Base-by-base conservation (phyloP, 2,113 vertebrate species). In the Sarotherodon lohbergeri region DNA sequence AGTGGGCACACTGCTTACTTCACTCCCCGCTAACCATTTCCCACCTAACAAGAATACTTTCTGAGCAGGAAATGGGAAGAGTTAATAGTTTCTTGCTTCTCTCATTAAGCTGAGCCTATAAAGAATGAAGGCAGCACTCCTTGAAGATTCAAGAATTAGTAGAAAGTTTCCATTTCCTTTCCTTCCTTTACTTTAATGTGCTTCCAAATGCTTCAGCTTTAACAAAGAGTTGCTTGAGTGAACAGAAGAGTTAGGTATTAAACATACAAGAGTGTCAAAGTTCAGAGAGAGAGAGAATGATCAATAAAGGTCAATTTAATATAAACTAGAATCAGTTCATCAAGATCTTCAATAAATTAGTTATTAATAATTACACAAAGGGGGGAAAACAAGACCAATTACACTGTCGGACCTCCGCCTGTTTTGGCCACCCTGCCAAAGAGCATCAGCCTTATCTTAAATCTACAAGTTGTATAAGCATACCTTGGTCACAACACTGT, bases 401-500 rank as follows among this genome's bases (percentile, higher is more conserved):
- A 73, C 14, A 46, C 13, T 41, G 11, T 34, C 14, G 32, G 36
- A 41, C 7, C 5, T 52, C 10, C 5, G 6, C 16, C 43, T 88
- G 52, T 54, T 90, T 9, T 6, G 4, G 61, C 48, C 54, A 41
- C 8, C 43, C 50, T 89, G 55, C 55, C 63, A 86, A 55, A 84
- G 52, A 86, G 78, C 80, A 59, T 34, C 9, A 61, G 27, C 19
- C 83, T 95, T 94, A 95, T 95, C 95, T 76, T 41, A 85, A 87
- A 84, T 83, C 63, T 79, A 46, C 36, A 34, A 10, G 89, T 95
- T 96, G 78, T 93, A 93, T 88, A 95, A 96, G 93, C 43, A 90
- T 86, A 94, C 92, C 86, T 90, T 93, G 89, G 95, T 55, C 88
- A 95, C 86, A 94, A 85, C 63, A 73, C 76, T 84, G 83, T 90